phyloP scores from a whole-genome alignment of 2,797 vertebrate genomes.

The Meda fulgida region DNA sequence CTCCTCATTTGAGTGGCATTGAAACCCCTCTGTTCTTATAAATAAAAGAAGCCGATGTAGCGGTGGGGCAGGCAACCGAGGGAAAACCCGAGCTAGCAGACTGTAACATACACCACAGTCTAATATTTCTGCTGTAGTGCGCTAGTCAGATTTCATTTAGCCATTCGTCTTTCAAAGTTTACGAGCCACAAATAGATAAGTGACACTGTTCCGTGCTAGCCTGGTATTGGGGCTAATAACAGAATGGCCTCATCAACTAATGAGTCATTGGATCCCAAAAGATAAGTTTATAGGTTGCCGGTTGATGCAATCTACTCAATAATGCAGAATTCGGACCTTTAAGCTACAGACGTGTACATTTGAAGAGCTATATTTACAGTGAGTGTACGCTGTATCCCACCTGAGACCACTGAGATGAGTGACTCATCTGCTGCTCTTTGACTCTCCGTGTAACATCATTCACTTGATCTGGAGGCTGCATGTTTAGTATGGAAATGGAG shows the following conservation, averaged over 20 bases:
- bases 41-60: slow-evolving; percentile 44
- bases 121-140: slow-evolving; percentile 62
- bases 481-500: background rate
- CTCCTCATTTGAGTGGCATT: background rate
- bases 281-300: slow-evolving; percentile 73
- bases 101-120: slow-evolving; percentile 66
- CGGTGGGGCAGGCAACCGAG: slow-evolving; percentile 14
- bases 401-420: slow-evolving; percentile 54
- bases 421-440: slow-evolving; percentile 58
- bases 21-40: slow-evolving; percentile 43
- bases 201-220: slow-evolving; percentile 30
- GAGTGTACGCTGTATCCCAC: slow-evolving; percentile 31
- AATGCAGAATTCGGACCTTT: slow-evolving; percentile 62
- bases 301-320: slow-evolving; percentile 71
- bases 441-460: slow-evolving; percentile 1
- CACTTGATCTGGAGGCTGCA: background rate
- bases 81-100: slow-evolving; percentile 67
- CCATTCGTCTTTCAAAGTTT: slow-evolving; percentile 26
- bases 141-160: slow-evolving; percentile 40
- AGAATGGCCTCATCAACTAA: slow-evolving; percentile 68
- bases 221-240: slow-evolving; percentile 64
- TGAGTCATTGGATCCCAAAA: slow-evolving; percentile 77
- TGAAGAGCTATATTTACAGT: slow-evolving; percentile 17
- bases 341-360: background rate
- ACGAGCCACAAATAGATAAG: slow-evolving; percentile 53